A percentile compares a stretch with the other conserved stretches of the same genome.
phyloP scores from a whole-genome alignment of 2,797 vertebrate species.

The Poeciliopsis turneri region DNA sequence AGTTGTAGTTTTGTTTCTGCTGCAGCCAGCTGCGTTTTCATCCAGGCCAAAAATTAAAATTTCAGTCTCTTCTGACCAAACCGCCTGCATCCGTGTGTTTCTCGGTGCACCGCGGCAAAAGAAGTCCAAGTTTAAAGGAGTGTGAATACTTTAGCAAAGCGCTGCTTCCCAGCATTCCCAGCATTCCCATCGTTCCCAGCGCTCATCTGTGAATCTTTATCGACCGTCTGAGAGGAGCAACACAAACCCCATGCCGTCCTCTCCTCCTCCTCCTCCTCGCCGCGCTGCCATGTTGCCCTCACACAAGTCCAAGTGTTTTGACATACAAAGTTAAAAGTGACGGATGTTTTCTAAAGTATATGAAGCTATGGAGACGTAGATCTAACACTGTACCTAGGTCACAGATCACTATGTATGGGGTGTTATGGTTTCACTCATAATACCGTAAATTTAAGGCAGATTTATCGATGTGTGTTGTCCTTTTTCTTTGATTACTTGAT shows the following conservation, averaged over 20 bases:
- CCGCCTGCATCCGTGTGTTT: not conserved
- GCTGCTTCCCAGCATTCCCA: constrained; percentile 48
- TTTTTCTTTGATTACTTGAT: constrained; percentile 74
- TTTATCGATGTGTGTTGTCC: constrained; percentile 71
- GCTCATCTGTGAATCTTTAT: constrained; percentile 6
- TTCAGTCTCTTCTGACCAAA: not conserved
- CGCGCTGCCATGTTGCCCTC: constrained; percentile 73
- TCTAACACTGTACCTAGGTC: constrained; percentile 93
- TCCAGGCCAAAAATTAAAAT: not conserved
- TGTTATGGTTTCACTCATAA: constrained; percentile 83
- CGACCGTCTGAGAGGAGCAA: constrained; percentile 37
- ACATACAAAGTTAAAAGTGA: constrained; percentile 66
- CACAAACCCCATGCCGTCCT: constrained; percentile 30
- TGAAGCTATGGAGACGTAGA: constrained; percentile 84
- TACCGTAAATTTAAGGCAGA: constrained; percentile 89
- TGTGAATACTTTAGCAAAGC: not conserved
- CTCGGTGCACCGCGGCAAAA: not conserved
- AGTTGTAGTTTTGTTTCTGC: too few relatives aligned
- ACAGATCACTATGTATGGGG: constrained; percentile 86
- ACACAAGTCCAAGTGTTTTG: constrained; percentile 59
- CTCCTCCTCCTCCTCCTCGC: constrained; percentile 29
- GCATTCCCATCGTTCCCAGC: constrained; percentile 46
- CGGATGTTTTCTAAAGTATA: constrained; percentile 74
- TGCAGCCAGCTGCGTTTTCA: not conserved
- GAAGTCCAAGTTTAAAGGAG: too few relatives aligned